Evolutionary conservation across 1,140 invertebrate genomes (phyloP), one percentile per base, ranked within the genome.

Genomic region (Conus betulinus): DNA sequence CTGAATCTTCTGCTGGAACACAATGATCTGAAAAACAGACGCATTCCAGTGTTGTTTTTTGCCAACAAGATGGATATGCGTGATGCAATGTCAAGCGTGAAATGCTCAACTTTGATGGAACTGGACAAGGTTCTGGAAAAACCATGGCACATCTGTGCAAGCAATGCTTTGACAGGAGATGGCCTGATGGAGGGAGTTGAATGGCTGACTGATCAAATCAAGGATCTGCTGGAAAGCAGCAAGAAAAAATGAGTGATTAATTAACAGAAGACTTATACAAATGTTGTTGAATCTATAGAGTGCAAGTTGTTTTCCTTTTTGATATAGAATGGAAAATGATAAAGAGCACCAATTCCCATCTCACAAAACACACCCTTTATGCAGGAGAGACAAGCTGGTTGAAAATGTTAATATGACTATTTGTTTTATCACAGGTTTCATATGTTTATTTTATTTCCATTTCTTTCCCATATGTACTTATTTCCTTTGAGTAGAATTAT

Each of bases 51-150:
- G 88, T 95, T 99, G 10, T 98, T 99, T 94, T 97, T 98, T 95
- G 98, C 98, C 23, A 99, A 99, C 95, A 99, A 99, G 96, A 98
- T 98, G 96, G 99, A 99, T 95, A 95, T 97, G 83, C 96, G 97
- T 82, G 98, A 98, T 93, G 97, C 99, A 0, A 95, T 99, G 51
- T 97, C 98, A 25, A 97, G 97, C 87, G 97, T 98, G 0, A 99
- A 99, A 96, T 97, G 99, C 88, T 97, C 97, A 7, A 96, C 97
- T 67, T 97, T 97, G 6, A 15, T 96, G 98, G 74, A 97, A 97
- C 20, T 95, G 13, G 97, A 98, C 90, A 96, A 97, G n/a, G 89
- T 99, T 85, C 96, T 96, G 79, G 97, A 98, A 93, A 98, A 98
- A 95, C 97, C 98, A 0, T 99, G 98, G 98, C 98, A 99, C 95